Conservation (phyloP, 1,140 invertebrate species). For the Heliothis virescens region DNA sequence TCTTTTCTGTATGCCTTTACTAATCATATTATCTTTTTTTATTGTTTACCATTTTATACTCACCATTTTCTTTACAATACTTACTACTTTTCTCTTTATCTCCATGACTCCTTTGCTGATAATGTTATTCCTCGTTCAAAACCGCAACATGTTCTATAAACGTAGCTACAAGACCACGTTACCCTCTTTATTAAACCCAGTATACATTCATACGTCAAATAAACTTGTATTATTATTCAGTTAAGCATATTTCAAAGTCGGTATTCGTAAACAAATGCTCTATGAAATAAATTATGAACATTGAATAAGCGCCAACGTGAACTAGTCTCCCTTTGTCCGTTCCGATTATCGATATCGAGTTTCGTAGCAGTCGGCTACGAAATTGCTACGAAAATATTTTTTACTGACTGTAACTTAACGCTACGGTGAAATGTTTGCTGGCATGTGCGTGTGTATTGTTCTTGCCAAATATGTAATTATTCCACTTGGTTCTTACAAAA, state of each 20-base stretch:
- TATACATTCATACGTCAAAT: not conserved
- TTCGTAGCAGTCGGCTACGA: constrained; percentile 18
- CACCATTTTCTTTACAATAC: not conserved
- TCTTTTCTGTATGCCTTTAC: too few species aligned
- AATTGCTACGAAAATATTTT: constrained; percentile 21
- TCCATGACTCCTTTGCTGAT: not conserved
- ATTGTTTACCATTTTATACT: too few species aligned
- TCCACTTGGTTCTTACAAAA: constrained; percentile 22
- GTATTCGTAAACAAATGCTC: constrained; percentile 7
- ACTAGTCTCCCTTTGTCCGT: not conserved
- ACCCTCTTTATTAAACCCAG: not conserved
- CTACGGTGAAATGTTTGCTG: not conserved
- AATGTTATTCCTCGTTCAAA: not conserved
- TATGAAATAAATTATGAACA: constrained; percentile 1
- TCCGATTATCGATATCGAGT: constrained; percentile 16
- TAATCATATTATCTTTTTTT: too few species aligned
- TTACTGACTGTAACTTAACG: not conserved
- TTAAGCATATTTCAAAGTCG: not conserved
- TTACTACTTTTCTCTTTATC: not conserved
- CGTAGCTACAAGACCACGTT: not conserved
- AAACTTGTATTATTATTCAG: not conserved
- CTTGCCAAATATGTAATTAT: not conserved
- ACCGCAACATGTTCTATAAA: not conserved
- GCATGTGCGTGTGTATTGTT: constrained; percentile 5
- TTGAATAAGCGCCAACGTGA: not conserved